These are phyloP conservation scores for Cepaea hortensis DNA, from an alignment of 2,888 invertebrate genomes.

Conservation along the genomic window DNA sequence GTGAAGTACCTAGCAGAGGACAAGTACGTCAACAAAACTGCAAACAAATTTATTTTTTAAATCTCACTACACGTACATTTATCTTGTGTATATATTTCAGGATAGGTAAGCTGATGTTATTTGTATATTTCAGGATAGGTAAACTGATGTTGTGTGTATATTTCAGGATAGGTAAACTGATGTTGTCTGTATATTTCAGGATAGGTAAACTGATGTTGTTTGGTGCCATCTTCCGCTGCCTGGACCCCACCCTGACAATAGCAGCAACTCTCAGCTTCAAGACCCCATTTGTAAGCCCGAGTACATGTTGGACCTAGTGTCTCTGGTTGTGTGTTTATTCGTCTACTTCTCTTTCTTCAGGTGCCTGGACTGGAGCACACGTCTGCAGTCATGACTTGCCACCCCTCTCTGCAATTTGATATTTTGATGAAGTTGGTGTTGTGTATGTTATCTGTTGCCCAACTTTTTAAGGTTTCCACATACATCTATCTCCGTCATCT, in stretches of 20 bases:
- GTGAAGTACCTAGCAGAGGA: too few species aligned
- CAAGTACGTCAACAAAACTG: too few species aligned
- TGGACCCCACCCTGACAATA: slow-evolving; percentile 89
- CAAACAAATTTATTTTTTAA: too few species aligned
- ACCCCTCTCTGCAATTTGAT: too few species aligned
- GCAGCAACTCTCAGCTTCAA: slow-evolving; percentile 88
- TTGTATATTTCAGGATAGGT: slow-evolving; percentile 74
- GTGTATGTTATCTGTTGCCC: too few species aligned
- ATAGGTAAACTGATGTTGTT: slow-evolving; percentile 91
- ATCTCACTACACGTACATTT: too few species aligned
- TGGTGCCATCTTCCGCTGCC: slow-evolving; percentile 90
- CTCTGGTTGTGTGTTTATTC: background rate
- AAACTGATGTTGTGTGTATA: slow-evolving; percentile 85
- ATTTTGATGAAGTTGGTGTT: too few species aligned
- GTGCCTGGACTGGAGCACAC: background rate
- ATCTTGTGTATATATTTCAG: too few species aligned
- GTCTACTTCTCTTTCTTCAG: background rate
- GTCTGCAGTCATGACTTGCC: too few species aligned
- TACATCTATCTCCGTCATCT: too few species aligned
- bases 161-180: background rate
- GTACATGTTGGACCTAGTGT: background rate
- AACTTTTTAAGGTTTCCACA: too few species aligned
- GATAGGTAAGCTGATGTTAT: too few species aligned
- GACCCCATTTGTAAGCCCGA: slow-evolving; percentile 72
- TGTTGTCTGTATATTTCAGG: slow-evolving; percentile 79